A percentile compares a stretch with the other conserved stretches of the same genome.
phyloP scores from a whole-genome alignment of 2,113 vertebrate genomes.

The Galeopterus variegatus region DNA sequence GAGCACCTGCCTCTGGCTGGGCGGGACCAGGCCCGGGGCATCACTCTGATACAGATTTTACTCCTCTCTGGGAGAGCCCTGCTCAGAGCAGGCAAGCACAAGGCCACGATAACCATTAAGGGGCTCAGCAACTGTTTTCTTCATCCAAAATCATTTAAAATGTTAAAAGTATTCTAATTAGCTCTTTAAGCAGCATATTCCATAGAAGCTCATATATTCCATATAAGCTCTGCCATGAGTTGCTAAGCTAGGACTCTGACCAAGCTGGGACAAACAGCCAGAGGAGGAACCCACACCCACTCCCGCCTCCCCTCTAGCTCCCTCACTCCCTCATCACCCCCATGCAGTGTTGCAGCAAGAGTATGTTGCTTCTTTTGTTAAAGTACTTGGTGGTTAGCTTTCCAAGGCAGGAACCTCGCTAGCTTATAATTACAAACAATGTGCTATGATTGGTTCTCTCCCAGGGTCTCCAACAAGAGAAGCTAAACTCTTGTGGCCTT shows the following conservation, averaged over 20 bases:
- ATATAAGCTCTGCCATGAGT: neutral
- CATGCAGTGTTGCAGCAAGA: neutral
- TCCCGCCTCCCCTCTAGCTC: neutral
- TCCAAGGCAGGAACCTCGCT: constrained; percentile 47
- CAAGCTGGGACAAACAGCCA: neutral
- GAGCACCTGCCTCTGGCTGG: neutral
- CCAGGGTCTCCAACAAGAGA: neutral
- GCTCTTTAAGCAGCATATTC: neutral
- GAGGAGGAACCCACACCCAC: neutral
- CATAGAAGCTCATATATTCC: neutral
- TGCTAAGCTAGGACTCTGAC: neutral
- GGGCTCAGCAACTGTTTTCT: neutral
- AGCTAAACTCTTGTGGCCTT: neutral
- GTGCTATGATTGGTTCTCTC: constrained; percentile 19
- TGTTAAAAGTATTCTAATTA: neutral
- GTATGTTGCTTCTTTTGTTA: constrained; percentile 18
- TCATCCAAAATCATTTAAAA: constrained; percentile 25
- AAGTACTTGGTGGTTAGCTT: constrained; percentile 19
- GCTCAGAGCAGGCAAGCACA: neutral
- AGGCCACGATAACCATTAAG: neutral
- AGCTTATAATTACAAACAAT: constrained; percentile 63
- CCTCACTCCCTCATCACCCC: neutral
- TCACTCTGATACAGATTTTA: neutral
- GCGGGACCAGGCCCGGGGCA: neutral
- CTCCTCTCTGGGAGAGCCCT: neutral